Conservation (phyloP, 30 jellyfish, hydroid and myxozoan species). For the Mastigias papua region DNA sequence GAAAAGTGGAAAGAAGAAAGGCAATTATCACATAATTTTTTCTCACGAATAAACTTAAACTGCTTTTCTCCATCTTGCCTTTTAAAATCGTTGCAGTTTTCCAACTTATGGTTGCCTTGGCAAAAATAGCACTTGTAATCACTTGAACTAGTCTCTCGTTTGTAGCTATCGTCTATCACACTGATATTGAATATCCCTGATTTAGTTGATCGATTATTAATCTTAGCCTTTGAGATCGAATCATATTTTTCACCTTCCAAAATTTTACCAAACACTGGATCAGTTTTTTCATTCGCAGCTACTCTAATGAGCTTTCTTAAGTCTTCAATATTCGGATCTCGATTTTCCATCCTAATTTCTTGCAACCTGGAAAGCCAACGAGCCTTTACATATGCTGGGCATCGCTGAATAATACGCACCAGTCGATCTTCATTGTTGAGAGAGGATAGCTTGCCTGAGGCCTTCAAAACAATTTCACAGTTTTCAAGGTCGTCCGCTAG, state of each 20-base stretch:
- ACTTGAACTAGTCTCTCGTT: not conserved
- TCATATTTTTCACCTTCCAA: constrained; percentile 12
- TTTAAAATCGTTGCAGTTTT: constrained; percentile 40
- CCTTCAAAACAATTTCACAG: no score
- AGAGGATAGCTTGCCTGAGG: not conserved
- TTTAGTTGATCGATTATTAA: not conserved
- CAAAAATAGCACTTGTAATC: constrained; percentile 27
- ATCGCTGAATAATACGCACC: constrained; percentile 23
- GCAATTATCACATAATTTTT: constrained; percentile 65
- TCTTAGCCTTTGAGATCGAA: not conserved
- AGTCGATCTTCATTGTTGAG: constrained; percentile 48
- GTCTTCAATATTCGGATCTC: constrained; percentile 55
- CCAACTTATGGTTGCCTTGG: constrained; percentile 45
- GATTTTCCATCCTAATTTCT: constrained; percentile 31
- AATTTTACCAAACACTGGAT: constrained; percentile 48
- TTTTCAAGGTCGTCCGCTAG: no score
- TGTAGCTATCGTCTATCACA: not conserved
- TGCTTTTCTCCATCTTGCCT: constrained; percentile 19
- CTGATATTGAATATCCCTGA: not conserved
- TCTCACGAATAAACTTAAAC: constrained; percentile 23
- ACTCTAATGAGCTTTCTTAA: constrained; percentile 39
- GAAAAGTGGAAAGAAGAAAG: constrained; percentile 34
- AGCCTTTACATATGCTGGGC: constrained; percentile 48
- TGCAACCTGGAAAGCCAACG: constrained; percentile 57
- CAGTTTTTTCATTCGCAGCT: constrained; percentile 37